These are phyloP conservation scores for Eurytoma adleriae DNA, from an alignment of 2,888 invertebrate species.

Conservation along the genomic window DNA sequence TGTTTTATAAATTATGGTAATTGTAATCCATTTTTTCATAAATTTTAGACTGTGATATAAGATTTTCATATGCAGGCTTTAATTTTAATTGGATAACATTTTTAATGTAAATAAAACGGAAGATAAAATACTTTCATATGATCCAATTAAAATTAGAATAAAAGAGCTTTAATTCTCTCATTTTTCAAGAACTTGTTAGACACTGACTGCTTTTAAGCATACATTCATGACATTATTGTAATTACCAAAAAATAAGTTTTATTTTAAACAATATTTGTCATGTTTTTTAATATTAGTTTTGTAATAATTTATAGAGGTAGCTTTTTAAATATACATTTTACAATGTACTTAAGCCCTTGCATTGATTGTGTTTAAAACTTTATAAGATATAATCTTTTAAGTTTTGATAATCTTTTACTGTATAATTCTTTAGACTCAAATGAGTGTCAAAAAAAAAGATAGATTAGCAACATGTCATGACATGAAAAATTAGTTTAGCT, in stretches of 20 bases:
- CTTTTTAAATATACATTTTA: constrained; percentile 10
- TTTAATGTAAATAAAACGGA: not conserved
- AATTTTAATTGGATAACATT: constrained; percentile 6
- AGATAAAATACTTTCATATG: not conserved
- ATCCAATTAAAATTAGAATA: constrained; percentile 10
- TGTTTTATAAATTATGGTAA: not conserved
- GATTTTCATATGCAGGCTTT: constrained; percentile 8
- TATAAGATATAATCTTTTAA: not conserved
- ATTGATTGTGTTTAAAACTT: not conserved
- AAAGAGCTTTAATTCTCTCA: not conserved
- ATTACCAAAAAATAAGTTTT: constrained; percentile 42
- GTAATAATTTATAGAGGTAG: not conserved
- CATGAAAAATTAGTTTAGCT: no score
- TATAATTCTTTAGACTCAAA: no score
- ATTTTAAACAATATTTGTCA: constrained; percentile 23
- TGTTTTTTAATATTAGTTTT: constrained; percentile 18
- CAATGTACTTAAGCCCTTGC: constrained; percentile 34
- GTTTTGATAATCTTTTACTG: not conserved
- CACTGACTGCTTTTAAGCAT: not conserved
- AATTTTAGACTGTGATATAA: constrained; percentile 45
- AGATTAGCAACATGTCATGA: no score
- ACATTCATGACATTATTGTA: constrained; percentile 19
- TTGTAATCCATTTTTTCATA: constrained; percentile 11
- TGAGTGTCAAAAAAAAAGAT: no score
- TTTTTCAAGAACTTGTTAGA: constrained; percentile 11